Percentiles rank a stretch among this genome's conserved stretches.
Evolutionary conservation across 2,797 vertebrate species (phyloP).

Genomic region (Heterohyrax brucei): DNA sequence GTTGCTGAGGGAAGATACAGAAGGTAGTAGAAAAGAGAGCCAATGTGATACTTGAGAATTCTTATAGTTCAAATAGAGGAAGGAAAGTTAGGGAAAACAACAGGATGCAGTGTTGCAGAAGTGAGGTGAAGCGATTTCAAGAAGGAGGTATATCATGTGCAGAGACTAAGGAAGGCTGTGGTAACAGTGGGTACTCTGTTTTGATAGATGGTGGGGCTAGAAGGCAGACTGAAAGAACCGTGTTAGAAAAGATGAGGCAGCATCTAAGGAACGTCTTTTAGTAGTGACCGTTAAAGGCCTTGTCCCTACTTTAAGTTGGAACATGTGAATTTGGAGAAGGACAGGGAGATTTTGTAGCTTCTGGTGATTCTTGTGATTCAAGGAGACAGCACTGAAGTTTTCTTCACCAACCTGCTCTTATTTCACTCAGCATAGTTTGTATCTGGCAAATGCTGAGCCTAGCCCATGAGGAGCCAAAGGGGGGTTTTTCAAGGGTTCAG

Average conservation of each 20-base stretch:
- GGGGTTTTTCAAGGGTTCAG: background rate
- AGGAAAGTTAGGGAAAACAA: background rate
- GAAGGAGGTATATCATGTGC: background rate
- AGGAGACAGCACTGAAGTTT: background rate
- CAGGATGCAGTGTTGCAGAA: background rate
- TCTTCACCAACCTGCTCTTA: background rate
- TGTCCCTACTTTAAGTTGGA: background rate
- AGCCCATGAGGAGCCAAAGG: background rate
- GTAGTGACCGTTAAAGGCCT: background rate
- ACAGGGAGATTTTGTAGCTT: background rate
- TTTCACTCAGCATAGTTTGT: slow-evolving; percentile 28
- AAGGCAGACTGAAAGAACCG: background rate
- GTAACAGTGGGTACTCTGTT: background rate
- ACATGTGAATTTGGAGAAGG: background rate
- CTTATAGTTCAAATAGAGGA: background rate
- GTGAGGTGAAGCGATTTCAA: background rate
- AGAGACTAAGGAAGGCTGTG: background rate
- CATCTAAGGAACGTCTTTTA: slow-evolving; percentile 4
- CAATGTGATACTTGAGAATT: background rate
- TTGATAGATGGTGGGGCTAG: background rate
- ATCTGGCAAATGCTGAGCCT: background rate
- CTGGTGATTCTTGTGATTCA: background rate
- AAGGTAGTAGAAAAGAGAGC: background rate
- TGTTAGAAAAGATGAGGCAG: background rate
- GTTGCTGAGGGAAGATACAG: background rate